Conservation (phyloP, 2,888 invertebrate species). For the Liopterus haemorrhoidalis region DNA sequence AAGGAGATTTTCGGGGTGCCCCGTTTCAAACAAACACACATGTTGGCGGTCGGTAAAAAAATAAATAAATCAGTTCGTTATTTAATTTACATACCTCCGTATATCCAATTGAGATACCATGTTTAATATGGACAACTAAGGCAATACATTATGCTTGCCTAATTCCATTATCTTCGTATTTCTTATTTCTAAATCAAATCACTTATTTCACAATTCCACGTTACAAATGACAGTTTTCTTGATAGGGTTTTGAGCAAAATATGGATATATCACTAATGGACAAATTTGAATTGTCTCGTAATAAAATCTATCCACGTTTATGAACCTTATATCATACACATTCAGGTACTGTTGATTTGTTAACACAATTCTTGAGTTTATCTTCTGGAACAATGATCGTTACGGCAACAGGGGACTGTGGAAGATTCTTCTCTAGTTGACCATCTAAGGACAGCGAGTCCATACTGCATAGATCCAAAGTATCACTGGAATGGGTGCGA, state of each 20-base stretch:
- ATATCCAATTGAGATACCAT: too few relatives aligned
- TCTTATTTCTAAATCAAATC: not conserved
- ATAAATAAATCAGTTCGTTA: too few relatives aligned
- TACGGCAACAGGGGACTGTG: constrained; percentile 17
- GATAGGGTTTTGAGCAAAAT: too few relatives aligned
- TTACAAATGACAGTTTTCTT: too few relatives aligned
- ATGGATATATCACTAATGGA: too few relatives aligned
- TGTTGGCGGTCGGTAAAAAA: too few relatives aligned
- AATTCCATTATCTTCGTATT: too few relatives aligned
- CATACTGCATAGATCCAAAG: constrained; percentile 22
- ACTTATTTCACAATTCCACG: constrained; percentile 4
- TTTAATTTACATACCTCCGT: too few relatives aligned
- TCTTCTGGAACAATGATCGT: constrained; percentile 18
- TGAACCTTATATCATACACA: constrained; percentile 12
- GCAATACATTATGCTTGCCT: too few relatives aligned
- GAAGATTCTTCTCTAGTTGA: constrained; percentile 13
- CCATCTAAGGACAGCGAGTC: constrained; percentile 20
- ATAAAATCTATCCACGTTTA: not conserved
- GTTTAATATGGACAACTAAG: too few relatives aligned
- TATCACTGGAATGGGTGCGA: constrained; percentile 21
- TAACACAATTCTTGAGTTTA: constrained; percentile 14
- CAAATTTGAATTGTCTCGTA: not conserved
- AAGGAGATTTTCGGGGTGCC: too few relatives aligned
- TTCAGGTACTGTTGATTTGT: constrained; percentile 18
- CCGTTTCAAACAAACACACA: too few relatives aligned